phyloP scores from a whole-genome alignment of 2,888 invertebrate species.

The Cetonia aurata region DNA sequence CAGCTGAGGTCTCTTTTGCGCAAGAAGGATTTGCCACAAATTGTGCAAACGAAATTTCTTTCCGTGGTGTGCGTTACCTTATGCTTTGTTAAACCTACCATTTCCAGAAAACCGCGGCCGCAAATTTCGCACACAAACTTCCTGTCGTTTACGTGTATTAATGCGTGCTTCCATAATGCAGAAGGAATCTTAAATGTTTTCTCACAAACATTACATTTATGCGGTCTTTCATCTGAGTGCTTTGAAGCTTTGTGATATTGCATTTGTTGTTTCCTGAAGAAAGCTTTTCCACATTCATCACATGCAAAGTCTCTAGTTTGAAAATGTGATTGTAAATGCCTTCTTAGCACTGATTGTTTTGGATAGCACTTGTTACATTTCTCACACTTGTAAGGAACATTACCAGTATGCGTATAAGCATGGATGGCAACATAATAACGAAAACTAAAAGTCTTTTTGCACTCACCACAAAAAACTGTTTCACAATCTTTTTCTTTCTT shows the following conservation, averaged over 20 bases:
- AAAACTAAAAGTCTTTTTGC: slow-evolving; percentile 17
- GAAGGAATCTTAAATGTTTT: slow-evolving; percentile 17
- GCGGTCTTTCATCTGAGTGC: slow-evolving; percentile 20
- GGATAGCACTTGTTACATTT: slow-evolving; percentile 16
- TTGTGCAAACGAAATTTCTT: slow-evolving; percentile 15
- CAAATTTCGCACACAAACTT: slow-evolving; percentile 23
- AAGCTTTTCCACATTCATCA: slow-evolving; percentile 13
- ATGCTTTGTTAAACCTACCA: neutral
- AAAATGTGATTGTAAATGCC: slow-evolving; percentile 2
- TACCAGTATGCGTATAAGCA: slow-evolving; percentile 8
- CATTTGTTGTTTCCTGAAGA: neutral
- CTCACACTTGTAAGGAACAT: slow-evolving; percentile 24
- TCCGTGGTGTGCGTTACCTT: neutral
- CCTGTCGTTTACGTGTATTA: slow-evolving; percentile 11
- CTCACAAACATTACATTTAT: slow-evolving; percentile 8
- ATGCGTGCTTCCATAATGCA: slow-evolving; percentile 2
- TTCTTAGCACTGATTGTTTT: neutral
- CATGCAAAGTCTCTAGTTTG: slow-evolving; percentile 15
- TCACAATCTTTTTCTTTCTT: neutral
- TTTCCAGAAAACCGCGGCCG: slow-evolving; percentile 9
- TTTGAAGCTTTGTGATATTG: neutral
- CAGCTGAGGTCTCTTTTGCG: neutral
- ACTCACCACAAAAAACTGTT: slow-evolving; percentile 9
- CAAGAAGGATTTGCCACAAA: slow-evolving; percentile 11
- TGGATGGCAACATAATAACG: slow-evolving; percentile 26